Conservation (phyloP, 2,797 vertebrate genomes). For the Neosilurus mollespiculum region DNA sequence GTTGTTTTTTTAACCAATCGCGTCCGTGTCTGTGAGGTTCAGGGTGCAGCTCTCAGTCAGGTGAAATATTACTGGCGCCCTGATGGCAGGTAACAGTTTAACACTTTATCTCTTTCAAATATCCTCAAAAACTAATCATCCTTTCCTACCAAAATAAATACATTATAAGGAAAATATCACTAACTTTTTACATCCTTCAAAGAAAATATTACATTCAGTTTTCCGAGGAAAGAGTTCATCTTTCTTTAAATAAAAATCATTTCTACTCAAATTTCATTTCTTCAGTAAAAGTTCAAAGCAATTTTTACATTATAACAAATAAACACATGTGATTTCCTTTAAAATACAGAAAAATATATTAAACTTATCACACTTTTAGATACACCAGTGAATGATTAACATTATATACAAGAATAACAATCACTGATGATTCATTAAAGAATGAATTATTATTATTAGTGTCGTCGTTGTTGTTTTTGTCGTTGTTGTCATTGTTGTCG, state of each 20-base stretch:
- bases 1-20: constrained; percentile 55
- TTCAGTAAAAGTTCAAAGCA: too few relatives aligned
- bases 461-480: too few relatives aligned
- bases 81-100: too few relatives aligned
- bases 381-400: background rate
- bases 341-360: too few relatives aligned
- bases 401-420: background rate
- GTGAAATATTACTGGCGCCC: background rate
- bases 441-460: too few relatives aligned
- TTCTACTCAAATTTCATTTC: background rate
- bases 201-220: background rate
- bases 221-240: background rate
- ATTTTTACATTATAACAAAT: background rate
- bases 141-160: background rate
- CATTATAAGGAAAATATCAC: background rate
- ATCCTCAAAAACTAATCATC: too few relatives aligned
- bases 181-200: background rate
- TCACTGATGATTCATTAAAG: too few relatives aligned
- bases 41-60: background rate
- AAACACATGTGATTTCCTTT: background rate
- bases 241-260: background rate
- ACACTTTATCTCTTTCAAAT: too few relatives aligned
- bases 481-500: too few relatives aligned
- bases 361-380: background rate
- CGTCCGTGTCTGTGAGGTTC: background rate